Evolutionary conservation across 2,888 invertebrate species (phyloP).

Genomic region (Eupithecia centaureata): DNA sequence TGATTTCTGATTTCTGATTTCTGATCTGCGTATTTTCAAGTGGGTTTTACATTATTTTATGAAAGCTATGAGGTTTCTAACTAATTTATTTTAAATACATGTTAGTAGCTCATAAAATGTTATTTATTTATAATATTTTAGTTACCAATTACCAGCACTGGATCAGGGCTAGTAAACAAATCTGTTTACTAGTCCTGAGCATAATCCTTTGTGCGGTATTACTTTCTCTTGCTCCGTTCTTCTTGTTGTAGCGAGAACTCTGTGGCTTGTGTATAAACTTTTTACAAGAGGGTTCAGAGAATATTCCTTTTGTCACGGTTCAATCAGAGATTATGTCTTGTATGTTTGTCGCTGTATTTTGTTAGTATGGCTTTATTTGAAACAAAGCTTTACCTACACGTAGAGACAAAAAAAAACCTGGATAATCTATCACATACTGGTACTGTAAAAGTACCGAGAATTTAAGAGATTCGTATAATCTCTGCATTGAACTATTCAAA

Average conservation of each 20-base stretch:
- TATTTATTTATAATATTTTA: neutral
- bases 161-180: too few species aligned
- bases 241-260: conserved; percentile 4
- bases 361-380: neutral
- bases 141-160: conserved; percentile 13
- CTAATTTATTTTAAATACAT: neutral
- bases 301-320: conserved; percentile 1
- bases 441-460: neutral
- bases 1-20: too few species aligned
- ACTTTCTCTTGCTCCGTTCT: conserved; percentile 12
- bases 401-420: neutral
- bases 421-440: neutral
- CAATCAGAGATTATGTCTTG: too few species aligned
- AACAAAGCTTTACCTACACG: neutral
- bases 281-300: conserved; percentile 8
- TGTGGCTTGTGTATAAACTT: conserved; percentile 12
- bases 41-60: neutral
- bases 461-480: neutral
- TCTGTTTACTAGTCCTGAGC: conserved; percentile 15
- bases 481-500: neutral
- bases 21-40: neutral
- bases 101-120: neutral
- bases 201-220: conserved; percentile 26
- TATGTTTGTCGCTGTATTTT: conserved; percentile 9
- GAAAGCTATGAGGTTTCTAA: neutral